phyloP scores from a whole-genome alignment of 2,888 invertebrate genomes.

The Augiades crinisus region DNA sequence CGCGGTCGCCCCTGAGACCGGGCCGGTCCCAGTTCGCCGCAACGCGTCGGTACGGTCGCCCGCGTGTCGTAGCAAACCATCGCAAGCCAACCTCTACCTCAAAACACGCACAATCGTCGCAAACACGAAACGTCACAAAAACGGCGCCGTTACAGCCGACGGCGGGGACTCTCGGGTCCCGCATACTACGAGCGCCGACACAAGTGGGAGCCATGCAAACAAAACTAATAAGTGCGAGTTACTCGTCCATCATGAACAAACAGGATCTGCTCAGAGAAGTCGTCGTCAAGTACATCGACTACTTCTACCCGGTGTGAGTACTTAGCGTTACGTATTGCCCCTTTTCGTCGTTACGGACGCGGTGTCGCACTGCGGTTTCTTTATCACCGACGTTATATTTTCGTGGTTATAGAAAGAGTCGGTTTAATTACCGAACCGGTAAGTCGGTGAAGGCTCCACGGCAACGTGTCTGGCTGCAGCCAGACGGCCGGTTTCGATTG shows the following conservation, averaged over 20 bases:
- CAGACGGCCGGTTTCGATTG: constrained; percentile 59
- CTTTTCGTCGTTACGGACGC: constrained; percentile 36
- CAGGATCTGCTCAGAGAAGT: constrained; percentile 86
- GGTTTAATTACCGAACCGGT: constrained; percentile 64
- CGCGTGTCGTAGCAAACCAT: constrained; percentile 53
- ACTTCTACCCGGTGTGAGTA: constrained; percentile 87
- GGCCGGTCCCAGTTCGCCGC: constrained; percentile 76
- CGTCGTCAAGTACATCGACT: constrained; percentile 86
- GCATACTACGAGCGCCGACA: constrained; percentile 48
- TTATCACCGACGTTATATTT: constrained; percentile 30
- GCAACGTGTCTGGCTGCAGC: constrained; percentile 64
- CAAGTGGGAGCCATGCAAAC: constrained; percentile 77
- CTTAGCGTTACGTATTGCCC: constrained; percentile 30
- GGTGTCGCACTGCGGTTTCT: constrained; percentile 60
- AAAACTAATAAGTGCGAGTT: constrained; percentile 82
- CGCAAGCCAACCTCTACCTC: constrained; percentile 47
- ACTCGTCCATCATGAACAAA: constrained; percentile 84
- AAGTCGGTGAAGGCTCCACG: constrained; percentile 77
- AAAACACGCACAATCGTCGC: constrained; percentile 57
- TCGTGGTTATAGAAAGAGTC: constrained; percentile 51
- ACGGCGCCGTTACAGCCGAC: constrained; percentile 61
- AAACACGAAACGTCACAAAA: constrained; percentile 47
- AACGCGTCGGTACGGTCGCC: constrained; percentile 75
- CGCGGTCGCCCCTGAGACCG: constrained; percentile 58
- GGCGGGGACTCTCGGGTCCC: constrained; percentile 61